These are phyloP conservation scores for Morone chrysops DNA, from an alignment of 2,113 vertebrate species.

Conservation along the genomic window DNA sequence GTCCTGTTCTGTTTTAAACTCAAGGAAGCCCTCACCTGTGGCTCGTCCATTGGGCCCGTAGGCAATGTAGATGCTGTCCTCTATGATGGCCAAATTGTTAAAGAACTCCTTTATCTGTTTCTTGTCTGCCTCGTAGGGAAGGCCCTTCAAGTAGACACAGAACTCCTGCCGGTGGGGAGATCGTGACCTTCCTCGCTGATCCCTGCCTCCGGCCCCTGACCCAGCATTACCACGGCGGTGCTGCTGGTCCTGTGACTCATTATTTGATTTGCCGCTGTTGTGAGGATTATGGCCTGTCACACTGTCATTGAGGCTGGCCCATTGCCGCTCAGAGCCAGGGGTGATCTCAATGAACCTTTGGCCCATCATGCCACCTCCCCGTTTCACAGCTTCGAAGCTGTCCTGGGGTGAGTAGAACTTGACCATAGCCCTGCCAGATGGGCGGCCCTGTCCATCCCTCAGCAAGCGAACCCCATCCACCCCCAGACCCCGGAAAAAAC, in stretches of 20 bases:
- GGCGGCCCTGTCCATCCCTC: conserved; percentile 92
- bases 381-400: conserved; percentile 95
- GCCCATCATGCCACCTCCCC: conserved; percentile 94
- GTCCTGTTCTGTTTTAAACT: conserved; percentile 94
- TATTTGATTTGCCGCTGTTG: conserved; percentile 81
- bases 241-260: conserved; percentile 73
- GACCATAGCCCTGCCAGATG: conserved; percentile 93
- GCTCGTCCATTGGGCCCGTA: conserved; percentile 97
- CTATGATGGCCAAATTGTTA: conserved; percentile 94
- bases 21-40: conserved; percentile 97
- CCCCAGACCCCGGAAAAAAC: conserved; percentile 95
- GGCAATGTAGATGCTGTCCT: conserved; percentile 97
- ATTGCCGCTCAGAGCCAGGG: conserved; percentile 95
- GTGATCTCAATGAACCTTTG: conserved; percentile 95
- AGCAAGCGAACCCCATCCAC: conserved; percentile 91
- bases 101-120: conserved; percentile 98
- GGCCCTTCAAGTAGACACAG: conserved; percentile 96
- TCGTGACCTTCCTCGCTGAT: conserved; percentile 91
- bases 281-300: conserved; percentile 76
- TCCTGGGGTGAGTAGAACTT: conserved; percentile 97
- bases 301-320: conserved; percentile 87
- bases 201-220: conserved; percentile 80
- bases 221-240: conserved; percentile 77
- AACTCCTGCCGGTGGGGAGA: conserved; percentile 95
- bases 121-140: conserved; percentile 98